Evolutionary conservation across 1,140 invertebrate genomes (phyloP).

Genomic region (Pachypeltis micranthus): DNA sequence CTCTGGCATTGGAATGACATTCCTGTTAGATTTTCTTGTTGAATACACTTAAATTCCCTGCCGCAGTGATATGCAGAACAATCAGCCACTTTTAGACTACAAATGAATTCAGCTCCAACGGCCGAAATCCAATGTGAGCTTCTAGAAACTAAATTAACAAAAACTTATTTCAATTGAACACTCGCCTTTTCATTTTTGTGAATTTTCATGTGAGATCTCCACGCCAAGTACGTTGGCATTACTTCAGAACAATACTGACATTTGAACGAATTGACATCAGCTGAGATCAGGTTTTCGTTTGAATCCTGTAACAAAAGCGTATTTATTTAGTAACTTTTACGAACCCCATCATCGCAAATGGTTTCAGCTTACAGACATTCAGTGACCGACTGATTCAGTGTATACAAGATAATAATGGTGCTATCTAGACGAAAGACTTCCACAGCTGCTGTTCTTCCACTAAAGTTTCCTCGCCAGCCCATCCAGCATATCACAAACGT

Average conservation of each 20-base stretch:
- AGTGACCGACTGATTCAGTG: not conserved
- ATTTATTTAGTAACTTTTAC: not conserved
- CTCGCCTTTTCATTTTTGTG: conserved; percentile 43
- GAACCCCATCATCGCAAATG: not conserved
- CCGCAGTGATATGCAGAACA: too few relatives aligned
- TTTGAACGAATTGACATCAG: conserved; percentile 41
- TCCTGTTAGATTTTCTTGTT: too few relatives aligned
- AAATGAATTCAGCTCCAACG: too few relatives aligned
- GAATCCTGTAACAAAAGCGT: conserved; percentile 2
- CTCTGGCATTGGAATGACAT: too few relatives aligned
- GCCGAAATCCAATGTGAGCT: too few relatives aligned
- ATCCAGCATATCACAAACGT: not conserved
- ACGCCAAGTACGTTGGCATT: conserved; percentile 40
- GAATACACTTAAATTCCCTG: too few relatives aligned
- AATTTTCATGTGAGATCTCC: conserved; percentile 41
- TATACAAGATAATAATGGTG: not conserved
- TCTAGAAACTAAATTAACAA: too few relatives aligned
- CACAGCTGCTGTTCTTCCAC: not conserved
- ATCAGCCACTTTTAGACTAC: too few relatives aligned
- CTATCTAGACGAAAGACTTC: not conserved
- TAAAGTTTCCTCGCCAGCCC: not conserved
- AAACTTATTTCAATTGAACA: too few relatives aligned
- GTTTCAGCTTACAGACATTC: not conserved
- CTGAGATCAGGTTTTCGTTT: not conserved
- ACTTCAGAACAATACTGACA: conserved; percentile 41